phyloP scores from a whole-genome alignment of 2,113 vertebrate genomes.

The Spermophilus dauricus region DNA sequence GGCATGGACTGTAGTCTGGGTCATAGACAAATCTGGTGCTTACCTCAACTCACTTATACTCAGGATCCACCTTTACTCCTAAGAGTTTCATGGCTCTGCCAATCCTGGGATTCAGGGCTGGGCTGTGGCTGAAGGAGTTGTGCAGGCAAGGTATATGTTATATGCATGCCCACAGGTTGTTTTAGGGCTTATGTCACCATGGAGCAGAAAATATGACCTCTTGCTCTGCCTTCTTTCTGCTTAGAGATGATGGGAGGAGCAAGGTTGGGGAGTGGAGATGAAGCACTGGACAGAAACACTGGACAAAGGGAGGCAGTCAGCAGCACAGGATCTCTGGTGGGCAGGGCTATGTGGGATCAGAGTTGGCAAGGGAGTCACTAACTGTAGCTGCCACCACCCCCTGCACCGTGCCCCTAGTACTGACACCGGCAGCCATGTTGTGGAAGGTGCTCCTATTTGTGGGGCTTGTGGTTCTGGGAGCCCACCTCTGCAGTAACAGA shows the following conservation, averaged over 20 bases:
- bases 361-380: not conserved
- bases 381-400: accelerated
- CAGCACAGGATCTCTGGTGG: not conserved
- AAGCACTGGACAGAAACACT: not conserved
- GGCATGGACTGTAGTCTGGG: too few relatives aligned
- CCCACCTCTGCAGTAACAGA: not conserved
- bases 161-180: not conserved
- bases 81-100: not conserved
- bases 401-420: not conserved
- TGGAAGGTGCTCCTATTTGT: not conserved
- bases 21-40: not conserved
- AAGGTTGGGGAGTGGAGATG: not conserved
- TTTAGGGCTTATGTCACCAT: not conserved
- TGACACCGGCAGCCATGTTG: not conserved
- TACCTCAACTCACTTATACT: not conserved
- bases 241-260: not conserved
- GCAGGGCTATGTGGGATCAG: not conserved
- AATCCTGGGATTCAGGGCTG: not conserved
- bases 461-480: constrained; percentile 2
- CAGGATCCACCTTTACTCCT: not conserved
- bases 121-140: not conserved
- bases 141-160: not conserved
- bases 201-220: not conserved
- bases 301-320: not conserved
- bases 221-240: not conserved